Conservation (phyloP, 2,113 vertebrate genomes). For the Urocitellus parryii region DNA sequence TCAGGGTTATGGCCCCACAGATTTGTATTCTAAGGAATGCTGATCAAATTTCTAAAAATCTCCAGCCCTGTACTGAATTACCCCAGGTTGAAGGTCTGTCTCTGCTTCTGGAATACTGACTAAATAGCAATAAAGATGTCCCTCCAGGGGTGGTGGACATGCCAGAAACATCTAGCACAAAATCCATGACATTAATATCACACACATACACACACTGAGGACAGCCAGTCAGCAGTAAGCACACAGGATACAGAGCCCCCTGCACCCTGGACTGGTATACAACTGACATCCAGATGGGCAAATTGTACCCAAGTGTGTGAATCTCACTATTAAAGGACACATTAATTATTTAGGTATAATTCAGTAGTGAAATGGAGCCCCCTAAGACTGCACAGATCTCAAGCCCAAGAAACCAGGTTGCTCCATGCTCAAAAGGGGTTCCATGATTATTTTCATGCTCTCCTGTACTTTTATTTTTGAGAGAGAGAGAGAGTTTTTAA, state of each 20-base stretch:
- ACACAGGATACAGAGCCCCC: background rate
- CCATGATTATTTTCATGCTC: background rate
- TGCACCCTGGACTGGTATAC: background rate
- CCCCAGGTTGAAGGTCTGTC: background rate
- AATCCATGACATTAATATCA: background rate
- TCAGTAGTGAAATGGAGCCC: background rate
- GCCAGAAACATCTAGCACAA: slow-evolving; percentile 14
- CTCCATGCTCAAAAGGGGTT: background rate
- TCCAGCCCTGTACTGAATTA: background rate
- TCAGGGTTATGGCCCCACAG: background rate
- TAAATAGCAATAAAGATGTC: background rate
- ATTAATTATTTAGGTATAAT: background rate
- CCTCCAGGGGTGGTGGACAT: background rate
- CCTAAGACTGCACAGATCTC: no score
- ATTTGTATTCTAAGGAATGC: background rate
- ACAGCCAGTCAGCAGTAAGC: background rate
- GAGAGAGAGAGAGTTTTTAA: no score
- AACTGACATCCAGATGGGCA: background rate
- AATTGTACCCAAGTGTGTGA: background rate
- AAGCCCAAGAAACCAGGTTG: background rate
- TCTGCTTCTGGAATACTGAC: background rate
- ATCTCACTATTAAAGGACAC: background rate
- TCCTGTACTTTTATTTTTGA: background rate
- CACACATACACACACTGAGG: background rate
- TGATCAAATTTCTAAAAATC: background rate